Percentiles rank a stretch among this genome's conserved stretches.
These are phyloP conservation scores for Hydropsyche betteni DNA, from an alignment of 2,888 invertebrate species.

Conservation along the genomic window DNA sequence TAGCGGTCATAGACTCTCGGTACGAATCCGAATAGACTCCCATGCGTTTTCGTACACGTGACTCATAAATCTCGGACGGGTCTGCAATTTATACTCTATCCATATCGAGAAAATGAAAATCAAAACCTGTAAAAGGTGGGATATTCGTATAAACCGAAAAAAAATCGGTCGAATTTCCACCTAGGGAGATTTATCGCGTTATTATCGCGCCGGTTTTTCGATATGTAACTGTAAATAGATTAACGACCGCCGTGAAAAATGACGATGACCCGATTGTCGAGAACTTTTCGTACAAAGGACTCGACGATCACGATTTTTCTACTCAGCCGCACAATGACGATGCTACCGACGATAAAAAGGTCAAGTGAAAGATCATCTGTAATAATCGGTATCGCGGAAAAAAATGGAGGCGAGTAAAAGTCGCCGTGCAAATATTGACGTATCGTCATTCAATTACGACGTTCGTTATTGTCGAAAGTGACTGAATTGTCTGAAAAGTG, in stretches of 20 bases:
- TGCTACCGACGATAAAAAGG: not conserved
- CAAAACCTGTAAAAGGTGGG: too few relatives aligned
- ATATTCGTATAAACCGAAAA: not conserved
- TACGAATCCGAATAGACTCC: not conserved
- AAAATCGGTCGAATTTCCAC: slow-evolving; percentile 8
- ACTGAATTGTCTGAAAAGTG: too few relatives aligned
- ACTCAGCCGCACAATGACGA: slow-evolving; percentile 12
- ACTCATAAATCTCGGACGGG: slow-evolving; percentile 23
- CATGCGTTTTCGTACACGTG: slow-evolving; percentile 12
- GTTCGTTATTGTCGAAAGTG: too few relatives aligned
- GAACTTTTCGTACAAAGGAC: not conserved
- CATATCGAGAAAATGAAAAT: not conserved
- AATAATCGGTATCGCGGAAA: too few relatives aligned
- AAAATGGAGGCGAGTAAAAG: too few relatives aligned
- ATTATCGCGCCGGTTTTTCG: slow-evolving; percentile 4
- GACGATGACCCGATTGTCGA: slow-evolving; percentile 24
- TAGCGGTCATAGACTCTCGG: slow-evolving; percentile 17
- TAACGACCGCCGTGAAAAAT: slow-evolving; percentile 23
- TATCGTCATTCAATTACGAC: too few relatives aligned
- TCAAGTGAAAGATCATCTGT: too few relatives aligned
- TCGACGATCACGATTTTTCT: slow-evolving; percentile 20
- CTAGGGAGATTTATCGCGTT: slow-evolving; percentile 24
- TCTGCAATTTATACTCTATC: not conserved
- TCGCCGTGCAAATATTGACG: too few relatives aligned
- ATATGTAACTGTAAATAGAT: slow-evolving; percentile 27